Percentiles rank a stretch among this genome's conserved stretches.
phyloP scores from a whole-genome alignment of 2,888 invertebrate species.

The Proisotoma minuta region DNA sequence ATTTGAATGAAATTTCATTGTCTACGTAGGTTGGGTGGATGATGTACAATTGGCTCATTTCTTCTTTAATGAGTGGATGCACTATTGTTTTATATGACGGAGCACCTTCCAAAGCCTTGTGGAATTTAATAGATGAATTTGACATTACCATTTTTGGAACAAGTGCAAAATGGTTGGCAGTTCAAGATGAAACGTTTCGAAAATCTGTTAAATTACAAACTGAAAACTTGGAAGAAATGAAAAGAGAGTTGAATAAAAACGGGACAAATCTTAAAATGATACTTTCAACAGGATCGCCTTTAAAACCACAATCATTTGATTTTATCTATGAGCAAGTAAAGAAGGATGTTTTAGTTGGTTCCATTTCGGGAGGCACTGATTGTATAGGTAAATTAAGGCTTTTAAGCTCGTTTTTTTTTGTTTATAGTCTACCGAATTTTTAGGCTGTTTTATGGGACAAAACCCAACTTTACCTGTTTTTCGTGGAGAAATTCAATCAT shows the following conservation, averaged over 20 bases:
- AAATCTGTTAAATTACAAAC: conserved; percentile 50
- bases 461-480: conserved; percentile 55
- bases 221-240: conserved; percentile 1
- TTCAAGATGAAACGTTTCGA: conserved; percentile 53
- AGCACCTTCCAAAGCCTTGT: conserved; percentile 55
- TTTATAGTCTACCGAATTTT: no score
- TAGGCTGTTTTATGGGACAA: conserved; percentile 56
- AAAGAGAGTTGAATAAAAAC: conserved; percentile 49
- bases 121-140: conserved; percentile 53
- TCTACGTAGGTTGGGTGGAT: conserved; percentile 60
- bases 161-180: conserved; percentile 56
- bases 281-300: conserved; percentile 56
- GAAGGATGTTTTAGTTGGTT: conserved; percentile 53
- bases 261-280: conserved; percentile 53
- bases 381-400: no score
- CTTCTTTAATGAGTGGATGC: conserved; percentile 51
- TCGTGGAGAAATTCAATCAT: conserved; percentile 57
- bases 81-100: conserved; percentile 57
- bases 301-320: conserved; percentile 55
- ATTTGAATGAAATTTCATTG: no score
- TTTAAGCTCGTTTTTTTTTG: no score
- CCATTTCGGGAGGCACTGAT: conserved; percentile 58
- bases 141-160: conserved; percentile 56
- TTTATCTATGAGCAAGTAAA: conserved; percentile 57
- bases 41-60: conserved; percentile 60